Evolutionary conservation across 2,797 vertebrate species (phyloP), one percentile per base, ranked within the genome.

Genomic region (Cyclura pinguis): DNA sequence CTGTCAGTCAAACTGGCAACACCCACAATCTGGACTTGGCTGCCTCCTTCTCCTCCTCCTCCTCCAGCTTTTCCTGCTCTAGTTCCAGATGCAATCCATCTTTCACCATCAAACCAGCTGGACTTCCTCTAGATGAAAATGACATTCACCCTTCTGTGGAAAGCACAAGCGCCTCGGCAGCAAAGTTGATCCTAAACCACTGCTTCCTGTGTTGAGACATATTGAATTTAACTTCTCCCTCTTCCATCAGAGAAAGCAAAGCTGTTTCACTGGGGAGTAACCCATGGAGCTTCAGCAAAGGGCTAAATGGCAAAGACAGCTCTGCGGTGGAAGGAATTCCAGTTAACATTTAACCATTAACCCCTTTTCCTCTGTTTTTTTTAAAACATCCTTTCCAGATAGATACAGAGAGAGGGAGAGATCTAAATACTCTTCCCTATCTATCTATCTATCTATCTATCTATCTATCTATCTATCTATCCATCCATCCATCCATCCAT

Each of bases 151-250:
- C 0, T n/a, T 94, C 85, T 83, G 94, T 55, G 87, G 24, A 57
- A 87, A 85, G 90, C 85, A 95, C 90, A 86, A 96, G 91, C 90
- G 89, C 95, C 89, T 93, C n/a, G 83, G 85, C 92, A 95, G 93
- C 89, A 93, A 92, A 93, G 86, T 94, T 91, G 90, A 93, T 91
- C 89, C 76, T 93, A 94, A 96, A 95, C 89, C 89, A 82, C 59
- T 0, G 3, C 88, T 96, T 96, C 94, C 93, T 95, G 47, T 95
- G 92, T 94, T 57, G 91, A 94, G 92, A 96, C 92, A 76, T 88
- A 93, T 50, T 88, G 93, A 95, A 74, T 96, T 95, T 91, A 95
- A 93, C 89, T 84, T 84, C 91, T 32, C 1, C 85, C 89, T 83
- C 93, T 87, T 84, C 81, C 90, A 93, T 95, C 90, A 92, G 93